phyloP scores from a whole-genome alignment of 2,888 invertebrate species.

The Leptothorax acervorum region DNA sequence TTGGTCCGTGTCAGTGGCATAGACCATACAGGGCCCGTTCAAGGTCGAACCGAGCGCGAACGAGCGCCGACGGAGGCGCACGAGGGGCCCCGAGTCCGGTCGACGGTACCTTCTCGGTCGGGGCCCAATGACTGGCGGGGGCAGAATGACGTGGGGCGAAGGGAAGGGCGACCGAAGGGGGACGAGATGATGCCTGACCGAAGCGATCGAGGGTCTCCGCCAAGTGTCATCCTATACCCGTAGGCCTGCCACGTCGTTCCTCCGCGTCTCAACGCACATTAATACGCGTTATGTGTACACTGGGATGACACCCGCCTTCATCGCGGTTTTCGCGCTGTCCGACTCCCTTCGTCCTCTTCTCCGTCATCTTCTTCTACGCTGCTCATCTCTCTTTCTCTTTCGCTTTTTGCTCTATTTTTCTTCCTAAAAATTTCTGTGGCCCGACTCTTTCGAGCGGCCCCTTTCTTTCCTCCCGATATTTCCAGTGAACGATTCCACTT shows the following conservation, averaged over 20 bases:
- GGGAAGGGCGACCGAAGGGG: constrained; percentile 28
- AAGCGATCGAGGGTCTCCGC: constrained; percentile 70
- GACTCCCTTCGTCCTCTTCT: constrained; percentile 28
- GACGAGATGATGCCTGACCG: constrained; percentile 55
- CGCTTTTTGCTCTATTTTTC: constrained; percentile 20
- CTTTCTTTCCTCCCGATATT: constrained; percentile 18
- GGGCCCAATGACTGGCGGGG: constrained; percentile 57
- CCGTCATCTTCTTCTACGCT: constrained; percentile 28
- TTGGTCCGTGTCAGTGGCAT: constrained; percentile 86
- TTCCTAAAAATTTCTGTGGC: constrained; percentile 24
- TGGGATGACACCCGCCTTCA: constrained; percentile 67
- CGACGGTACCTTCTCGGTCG: constrained; percentile 31
- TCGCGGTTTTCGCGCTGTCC: constrained; percentile 67
- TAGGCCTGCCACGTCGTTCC: constrained; percentile 80
- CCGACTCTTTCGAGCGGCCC: background rate
- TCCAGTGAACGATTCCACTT: constrained; percentile 12
- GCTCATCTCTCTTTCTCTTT: background rate
- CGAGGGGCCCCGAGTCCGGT: constrained; percentile 63
- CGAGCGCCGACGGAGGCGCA: constrained; percentile 74
- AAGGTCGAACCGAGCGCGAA: constrained; percentile 82
- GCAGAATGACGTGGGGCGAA: constrained; percentile 35
- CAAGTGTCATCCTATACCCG: constrained; percentile 84
- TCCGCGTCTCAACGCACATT: constrained; percentile 79
- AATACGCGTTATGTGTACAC: constrained; percentile 78
- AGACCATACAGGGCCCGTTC: constrained; percentile 85